These are phyloP conservation scores for Mesoclemmys tuberculata DNA, from an alignment of 2,113 vertebrate species.

Conservation along the genomic window DNA sequence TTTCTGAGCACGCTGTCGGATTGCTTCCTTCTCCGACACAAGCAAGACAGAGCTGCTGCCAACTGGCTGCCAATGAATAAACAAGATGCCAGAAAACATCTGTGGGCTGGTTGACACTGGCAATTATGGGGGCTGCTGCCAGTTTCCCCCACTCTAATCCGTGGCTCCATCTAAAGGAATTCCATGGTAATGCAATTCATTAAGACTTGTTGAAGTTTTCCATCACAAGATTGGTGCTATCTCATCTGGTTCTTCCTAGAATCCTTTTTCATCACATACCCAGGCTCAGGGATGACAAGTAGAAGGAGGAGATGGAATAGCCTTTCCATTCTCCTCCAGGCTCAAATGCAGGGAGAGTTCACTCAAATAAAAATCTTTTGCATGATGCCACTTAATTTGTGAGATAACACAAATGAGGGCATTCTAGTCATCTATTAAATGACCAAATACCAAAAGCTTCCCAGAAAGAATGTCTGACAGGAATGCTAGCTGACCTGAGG, in stretches of 20 bases:
- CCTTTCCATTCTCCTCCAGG: background rate
- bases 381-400: background rate
- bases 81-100: background rate
- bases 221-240: background rate
- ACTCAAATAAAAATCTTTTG: background rate
- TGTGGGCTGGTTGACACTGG: background rate
- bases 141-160: background rate
- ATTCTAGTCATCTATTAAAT: background rate
- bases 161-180: slow-evolving; percentile 51
- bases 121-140: background rate
- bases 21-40: slow-evolving; percentile 4
- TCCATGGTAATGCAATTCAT: background rate
- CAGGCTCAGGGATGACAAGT: background rate
- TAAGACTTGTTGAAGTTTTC: background rate
- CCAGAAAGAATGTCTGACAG: background rate
- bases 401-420: background rate
- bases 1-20: background rate
- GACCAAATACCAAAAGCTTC: background rate
- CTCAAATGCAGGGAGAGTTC: background rate
- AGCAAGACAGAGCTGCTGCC: background rate
- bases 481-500: background rate
- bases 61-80: background rate
- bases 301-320: background rate
- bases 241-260: background rate
- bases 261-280: background rate